Conservation (phyloP, 2,797 vertebrate species). For the Cheirogaleus major region DNA sequence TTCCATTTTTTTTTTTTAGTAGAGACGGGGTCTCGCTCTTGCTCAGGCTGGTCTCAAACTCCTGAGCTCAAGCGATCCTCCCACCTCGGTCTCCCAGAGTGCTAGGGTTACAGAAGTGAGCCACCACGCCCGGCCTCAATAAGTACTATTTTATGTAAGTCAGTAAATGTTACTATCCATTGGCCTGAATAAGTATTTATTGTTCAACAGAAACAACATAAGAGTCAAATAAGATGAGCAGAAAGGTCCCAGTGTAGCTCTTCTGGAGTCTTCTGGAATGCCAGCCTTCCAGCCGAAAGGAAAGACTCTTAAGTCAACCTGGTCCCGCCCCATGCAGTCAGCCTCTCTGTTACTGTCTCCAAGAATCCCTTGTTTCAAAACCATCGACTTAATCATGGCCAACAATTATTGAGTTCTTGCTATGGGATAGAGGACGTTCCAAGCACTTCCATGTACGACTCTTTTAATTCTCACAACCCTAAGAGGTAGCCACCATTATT, state of each 20-base stretch:
- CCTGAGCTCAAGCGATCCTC: too few species aligned
- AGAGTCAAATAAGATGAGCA: background rate
- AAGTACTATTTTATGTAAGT: background rate
- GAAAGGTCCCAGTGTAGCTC: fast-evolving
- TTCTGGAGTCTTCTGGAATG: background rate
- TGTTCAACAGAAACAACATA: background rate
- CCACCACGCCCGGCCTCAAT: background rate
- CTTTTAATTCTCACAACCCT: background rate
- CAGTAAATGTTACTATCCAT: background rate
- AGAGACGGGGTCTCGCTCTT: too few species aligned
- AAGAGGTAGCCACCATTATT: background rate
- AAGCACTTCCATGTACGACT: background rate
- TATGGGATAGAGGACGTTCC: background rate
- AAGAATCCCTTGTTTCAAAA: background rate
- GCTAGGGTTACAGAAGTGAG: too few species aligned
- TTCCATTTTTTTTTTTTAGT: too few species aligned
- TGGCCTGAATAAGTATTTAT: background rate
- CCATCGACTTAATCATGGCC: background rate
- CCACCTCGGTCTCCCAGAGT: too few species aligned
- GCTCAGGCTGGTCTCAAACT: too few species aligned
- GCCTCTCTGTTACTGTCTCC: background rate
- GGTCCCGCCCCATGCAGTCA: background rate
- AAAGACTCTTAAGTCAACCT: background rate
- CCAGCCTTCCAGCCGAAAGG: background rate
- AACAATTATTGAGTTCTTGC: background rate